Evolutionary conservation across 1,140 invertebrate genomes (phyloP).

Genomic region (Aphelenchoides fujianensis): DNA sequence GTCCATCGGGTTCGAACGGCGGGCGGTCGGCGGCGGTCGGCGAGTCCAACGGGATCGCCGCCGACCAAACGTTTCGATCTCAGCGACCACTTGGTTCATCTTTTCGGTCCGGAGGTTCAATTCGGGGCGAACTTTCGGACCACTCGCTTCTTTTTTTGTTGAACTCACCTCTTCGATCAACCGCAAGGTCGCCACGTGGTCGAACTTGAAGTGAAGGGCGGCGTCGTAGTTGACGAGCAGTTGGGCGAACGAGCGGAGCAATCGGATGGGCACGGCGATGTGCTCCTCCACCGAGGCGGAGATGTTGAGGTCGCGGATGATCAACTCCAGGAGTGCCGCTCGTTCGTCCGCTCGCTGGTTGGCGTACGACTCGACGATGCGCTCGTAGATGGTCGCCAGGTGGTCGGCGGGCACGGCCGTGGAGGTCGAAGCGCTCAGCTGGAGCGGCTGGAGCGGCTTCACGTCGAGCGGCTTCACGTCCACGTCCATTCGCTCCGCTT

Average conservation of each 20-base stretch:
- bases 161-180: conserved; percentile 21
- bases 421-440: not conserved
- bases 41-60: too few species aligned
- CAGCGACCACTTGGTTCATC: too few species aligned
- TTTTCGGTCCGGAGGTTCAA: too few species aligned
- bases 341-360: conserved; percentile 65
- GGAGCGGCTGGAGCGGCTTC: too few species aligned
- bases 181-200: not conserved
- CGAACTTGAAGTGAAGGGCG: not conserved
- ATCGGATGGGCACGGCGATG: conserved; percentile 22
- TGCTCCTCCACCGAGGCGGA: conserved; percentile 29
- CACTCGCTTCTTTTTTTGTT: not conserved
- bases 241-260: conserved; percentile 23
- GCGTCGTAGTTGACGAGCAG: conserved; percentile 24
- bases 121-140: not conserved
- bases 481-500: too few species aligned
- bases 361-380: conserved; percentile 29
- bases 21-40: too few species aligned
- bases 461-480: not conserved
- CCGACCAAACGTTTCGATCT: too few species aligned
- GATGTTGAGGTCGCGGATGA: conserved; percentile 22
- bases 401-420: conserved; percentile 21
- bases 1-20: too few species aligned
- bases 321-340: conserved; percentile 34
- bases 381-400: conserved; percentile 22